phyloP scores from a whole-genome alignment of 2,113 vertebrate genomes.

The Nesogale talazaci region DNA sequence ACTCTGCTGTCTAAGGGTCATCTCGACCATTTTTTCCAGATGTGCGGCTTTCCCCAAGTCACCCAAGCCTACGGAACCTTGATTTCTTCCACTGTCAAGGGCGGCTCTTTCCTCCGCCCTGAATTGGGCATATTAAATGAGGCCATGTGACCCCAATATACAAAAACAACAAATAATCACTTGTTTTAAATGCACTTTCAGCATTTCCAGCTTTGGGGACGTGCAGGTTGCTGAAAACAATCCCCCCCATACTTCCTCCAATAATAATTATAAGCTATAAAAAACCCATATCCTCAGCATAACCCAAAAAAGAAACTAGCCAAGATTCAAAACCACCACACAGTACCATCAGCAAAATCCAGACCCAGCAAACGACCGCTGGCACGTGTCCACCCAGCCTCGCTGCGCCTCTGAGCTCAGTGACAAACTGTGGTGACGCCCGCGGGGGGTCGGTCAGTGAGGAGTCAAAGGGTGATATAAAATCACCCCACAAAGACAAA shows the following conservation, averaged over 20 bases:
- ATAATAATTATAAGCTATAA: not conserved
- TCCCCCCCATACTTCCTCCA: not conserved
- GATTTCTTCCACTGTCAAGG: not conserved
- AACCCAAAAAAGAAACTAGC: not conserved
- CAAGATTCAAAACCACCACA: slow-evolving; percentile 32
- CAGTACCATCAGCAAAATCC: not conserved
- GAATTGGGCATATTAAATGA: not conserved
- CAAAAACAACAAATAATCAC: not conserved
- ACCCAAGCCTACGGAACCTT: not conserved
- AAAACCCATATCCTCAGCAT: not conserved
- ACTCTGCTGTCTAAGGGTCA: not conserved
- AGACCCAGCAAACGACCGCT: not conserved
- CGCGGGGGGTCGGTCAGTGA: not conserved
- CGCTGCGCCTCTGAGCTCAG: not conserved
- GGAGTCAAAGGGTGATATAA: not conserved
- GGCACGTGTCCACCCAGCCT: too few relatives aligned
- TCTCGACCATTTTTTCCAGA: not conserved
- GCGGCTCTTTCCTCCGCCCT: not conserved
- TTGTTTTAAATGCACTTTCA: not conserved
- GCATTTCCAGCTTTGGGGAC: not conserved
- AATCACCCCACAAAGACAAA: slow-evolving; percentile 36
- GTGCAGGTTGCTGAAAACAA: not conserved
- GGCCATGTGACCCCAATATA: not conserved
- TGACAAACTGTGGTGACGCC: not conserved
- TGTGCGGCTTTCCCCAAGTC: not conserved